A percentile compares a stretch with the other conserved stretches of the same genome.
phyloP scores from a whole-genome alignment of 2,888 invertebrate species.

The Pammene fasciana region DNA sequence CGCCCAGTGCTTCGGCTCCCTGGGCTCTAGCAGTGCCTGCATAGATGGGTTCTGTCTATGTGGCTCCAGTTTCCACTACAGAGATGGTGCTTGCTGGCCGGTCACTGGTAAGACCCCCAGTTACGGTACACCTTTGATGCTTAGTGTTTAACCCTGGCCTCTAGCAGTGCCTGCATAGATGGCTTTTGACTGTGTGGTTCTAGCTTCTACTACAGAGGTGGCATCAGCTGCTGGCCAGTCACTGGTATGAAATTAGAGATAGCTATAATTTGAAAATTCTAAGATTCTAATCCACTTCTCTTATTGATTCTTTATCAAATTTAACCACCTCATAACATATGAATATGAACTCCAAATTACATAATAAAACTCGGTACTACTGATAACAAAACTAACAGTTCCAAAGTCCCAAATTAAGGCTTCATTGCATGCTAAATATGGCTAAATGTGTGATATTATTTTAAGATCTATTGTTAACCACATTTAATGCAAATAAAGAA shows the following conservation, averaged over 20 bases:
- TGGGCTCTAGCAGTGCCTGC: conserved; percentile 59
- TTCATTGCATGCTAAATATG: no score
- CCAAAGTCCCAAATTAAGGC: no score
- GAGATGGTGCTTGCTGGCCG: conserved; percentile 66
- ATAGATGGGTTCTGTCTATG: conserved; percentile 56
- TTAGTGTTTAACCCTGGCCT: conserved; percentile 63
- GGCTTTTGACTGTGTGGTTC: conserved; percentile 55
- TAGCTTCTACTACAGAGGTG: conserved; percentile 59
- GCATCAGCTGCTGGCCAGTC: conserved; percentile 62
- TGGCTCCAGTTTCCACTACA: conserved; percentile 51
- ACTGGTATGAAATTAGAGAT: conserved; percentile 54
- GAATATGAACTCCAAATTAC: no score
- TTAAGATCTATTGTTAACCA: no score
- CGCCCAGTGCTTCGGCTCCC: conserved; percentile 55
- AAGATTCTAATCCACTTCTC: no score
- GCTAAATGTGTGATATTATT: no score
- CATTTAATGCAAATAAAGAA: no score
- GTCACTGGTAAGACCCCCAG: conserved; percentile 65
- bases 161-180: conserved; percentile 50
- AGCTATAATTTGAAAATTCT: no score
- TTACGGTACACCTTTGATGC: conserved; percentile 27
- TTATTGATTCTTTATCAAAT: no score
- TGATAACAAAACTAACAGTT: no score
- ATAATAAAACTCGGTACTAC: no score
- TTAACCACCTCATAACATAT: no score